Percentiles rank a stretch among this genome's conserved stretches.
Conservation (phyloP, 2,113 vertebrate genomes). For the Centropristis striata region DNA sequence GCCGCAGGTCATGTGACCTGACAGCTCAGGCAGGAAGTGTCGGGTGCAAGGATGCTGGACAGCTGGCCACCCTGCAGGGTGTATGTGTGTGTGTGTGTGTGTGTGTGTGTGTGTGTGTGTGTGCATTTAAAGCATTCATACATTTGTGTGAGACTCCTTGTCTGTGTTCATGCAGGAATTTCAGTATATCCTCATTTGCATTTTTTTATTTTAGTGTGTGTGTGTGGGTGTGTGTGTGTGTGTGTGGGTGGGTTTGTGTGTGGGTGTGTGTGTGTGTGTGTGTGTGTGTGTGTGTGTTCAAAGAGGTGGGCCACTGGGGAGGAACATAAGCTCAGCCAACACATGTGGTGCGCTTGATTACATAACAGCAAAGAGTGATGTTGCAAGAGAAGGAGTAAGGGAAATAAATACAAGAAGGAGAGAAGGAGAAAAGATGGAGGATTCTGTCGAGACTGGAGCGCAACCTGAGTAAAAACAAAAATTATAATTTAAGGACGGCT, state of each 20-base stretch:
- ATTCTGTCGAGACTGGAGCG: background rate
- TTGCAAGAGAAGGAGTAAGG: background rate
- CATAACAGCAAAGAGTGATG: slow-evolving; percentile 26
- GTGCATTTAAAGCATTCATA: background rate
- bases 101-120: background rate
- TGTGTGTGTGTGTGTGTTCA: slow-evolving; percentile 21
- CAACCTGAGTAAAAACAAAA: background rate
- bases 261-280: slow-evolving; percentile 6
- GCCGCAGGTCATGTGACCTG: slow-evolving; percentile 35
- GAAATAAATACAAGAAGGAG: background rate
- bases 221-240: slow-evolving; percentile 13
- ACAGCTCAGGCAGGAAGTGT: slow-evolving; percentile 5
- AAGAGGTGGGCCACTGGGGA: slow-evolving; percentile 23
- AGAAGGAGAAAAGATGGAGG: background rate
- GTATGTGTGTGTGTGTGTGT: background rate
- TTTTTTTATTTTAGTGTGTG: background rate
- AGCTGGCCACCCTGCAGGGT: slow-evolving; percentile 51
- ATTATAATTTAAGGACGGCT: background rate
- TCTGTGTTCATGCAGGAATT: background rate
- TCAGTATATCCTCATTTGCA: background rate
- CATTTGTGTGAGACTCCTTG: background rate
- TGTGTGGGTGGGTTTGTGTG: no score
- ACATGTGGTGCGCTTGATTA: slow-evolving; percentile 27
- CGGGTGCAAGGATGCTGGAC: background rate
- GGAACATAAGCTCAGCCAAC: slow-evolving; percentile 22